These are phyloP conservation scores for Idris sp. DNA, from an alignment of 1,140 invertebrate species.

Conservation along the genomic window DNA sequence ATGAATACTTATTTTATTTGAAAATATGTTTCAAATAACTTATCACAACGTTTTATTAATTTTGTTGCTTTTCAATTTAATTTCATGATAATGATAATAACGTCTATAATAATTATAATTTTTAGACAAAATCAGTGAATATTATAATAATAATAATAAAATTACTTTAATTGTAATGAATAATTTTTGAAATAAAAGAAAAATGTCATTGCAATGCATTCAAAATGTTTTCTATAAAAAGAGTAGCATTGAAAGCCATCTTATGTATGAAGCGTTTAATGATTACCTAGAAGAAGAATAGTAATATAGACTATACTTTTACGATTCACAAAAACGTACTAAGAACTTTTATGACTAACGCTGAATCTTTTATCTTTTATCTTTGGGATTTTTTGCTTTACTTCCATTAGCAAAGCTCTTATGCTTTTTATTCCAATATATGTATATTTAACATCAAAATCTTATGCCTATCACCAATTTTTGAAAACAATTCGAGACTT, in stretches of 20 bases:
- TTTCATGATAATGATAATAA: too few relatives aligned
- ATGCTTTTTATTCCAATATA: slow-evolving; percentile 33
- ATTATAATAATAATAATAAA: too few relatives aligned
- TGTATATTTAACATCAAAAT: slow-evolving; percentile 38
- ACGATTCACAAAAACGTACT: slow-evolving; percentile 31
- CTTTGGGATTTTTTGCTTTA: slow-evolving; percentile 26
- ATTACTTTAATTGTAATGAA: too few relatives aligned
- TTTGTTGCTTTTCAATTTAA: too few relatives aligned
- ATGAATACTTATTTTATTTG: background rate
- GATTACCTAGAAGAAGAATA: slow-evolving; percentile 39
- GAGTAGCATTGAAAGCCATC: background rate
- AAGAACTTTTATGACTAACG: slow-evolving; percentile 45
- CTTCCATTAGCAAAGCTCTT: slow-evolving; percentile 44
- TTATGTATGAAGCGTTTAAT: slow-evolving; percentile 41
- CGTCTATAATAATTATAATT: too few relatives aligned
- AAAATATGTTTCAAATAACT: too few relatives aligned
- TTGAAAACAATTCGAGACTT: too few relatives aligned
- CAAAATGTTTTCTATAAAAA: background rate
- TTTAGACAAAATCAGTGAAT: too few relatives aligned
- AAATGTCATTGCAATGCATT: background rate
- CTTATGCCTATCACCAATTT: slow-evolving; percentile 26
- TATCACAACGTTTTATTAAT: too few relatives aligned
- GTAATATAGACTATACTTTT: slow-evolving; percentile 36
- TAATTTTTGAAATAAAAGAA: too few relatives aligned
- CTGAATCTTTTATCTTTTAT: slow-evolving; percentile 58